phyloP scores from a whole-genome alignment of 2,888 invertebrate genomes.

The Taphrorychus bicolor region DNA sequence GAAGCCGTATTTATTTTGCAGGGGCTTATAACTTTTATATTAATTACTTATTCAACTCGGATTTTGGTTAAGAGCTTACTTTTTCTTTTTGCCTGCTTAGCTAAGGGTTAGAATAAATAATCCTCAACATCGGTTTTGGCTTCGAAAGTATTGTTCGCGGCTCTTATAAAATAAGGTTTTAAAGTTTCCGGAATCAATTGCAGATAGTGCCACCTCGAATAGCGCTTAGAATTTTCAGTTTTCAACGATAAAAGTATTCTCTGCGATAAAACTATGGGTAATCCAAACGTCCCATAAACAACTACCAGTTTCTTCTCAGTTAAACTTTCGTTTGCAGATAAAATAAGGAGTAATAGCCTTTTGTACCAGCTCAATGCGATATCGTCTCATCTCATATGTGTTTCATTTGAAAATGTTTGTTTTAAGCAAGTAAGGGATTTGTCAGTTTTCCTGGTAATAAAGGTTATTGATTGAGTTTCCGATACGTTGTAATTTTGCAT shows the following conservation, averaged over 20 bases:
- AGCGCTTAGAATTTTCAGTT: background rate
- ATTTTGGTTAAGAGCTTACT: background rate
- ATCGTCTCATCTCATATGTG: background rate
- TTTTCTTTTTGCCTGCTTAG: background rate
- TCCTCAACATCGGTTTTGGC: no score
- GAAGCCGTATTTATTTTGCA: constrained; percentile 1
- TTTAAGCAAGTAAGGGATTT: background rate
- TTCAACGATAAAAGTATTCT: constrained; percentile 5
- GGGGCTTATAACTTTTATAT: background rate
- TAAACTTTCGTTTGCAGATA: constrained; percentile 3
- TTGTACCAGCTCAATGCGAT: background rate
- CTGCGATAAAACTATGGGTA: constrained; percentile 2
- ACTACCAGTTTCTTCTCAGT: constrained; percentile 1
- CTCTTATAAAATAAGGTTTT: background rate
- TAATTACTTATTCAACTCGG: background rate
- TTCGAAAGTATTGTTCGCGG: no score
- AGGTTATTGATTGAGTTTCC: background rate
- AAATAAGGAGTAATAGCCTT: background rate
- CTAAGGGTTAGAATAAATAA: background rate
- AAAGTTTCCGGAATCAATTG: background rate
- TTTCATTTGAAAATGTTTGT: background rate
- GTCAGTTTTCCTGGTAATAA: background rate
- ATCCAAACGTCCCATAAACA: constrained; percentile 4
- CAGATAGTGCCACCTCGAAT: background rate
- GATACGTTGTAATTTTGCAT: background rate